These are phyloP conservation scores for Sturmia bella DNA, from an alignment of 2,888 invertebrate species.

Conservation along the genomic window DNA sequence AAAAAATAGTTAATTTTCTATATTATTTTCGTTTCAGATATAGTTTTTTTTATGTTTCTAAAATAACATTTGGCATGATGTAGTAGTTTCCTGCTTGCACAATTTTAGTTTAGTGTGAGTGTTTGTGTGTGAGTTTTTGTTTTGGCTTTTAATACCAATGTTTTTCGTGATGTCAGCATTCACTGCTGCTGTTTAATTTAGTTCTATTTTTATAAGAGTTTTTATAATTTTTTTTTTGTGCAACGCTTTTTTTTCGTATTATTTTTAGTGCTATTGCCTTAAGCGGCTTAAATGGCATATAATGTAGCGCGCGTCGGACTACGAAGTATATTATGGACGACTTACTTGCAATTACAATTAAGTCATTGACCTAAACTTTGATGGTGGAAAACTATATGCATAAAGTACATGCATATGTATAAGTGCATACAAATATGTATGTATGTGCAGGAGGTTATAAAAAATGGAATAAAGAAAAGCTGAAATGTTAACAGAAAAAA, in stretches of 20 bases:
- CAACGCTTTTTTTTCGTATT: constrained; percentile 34
- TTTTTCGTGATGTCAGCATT: constrained; percentile 66
- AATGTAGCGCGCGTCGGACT: constrained; percentile 33
- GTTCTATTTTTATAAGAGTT: constrained; percentile 49
- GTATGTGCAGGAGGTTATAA: background rate
- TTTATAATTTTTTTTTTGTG: constrained; percentile 2
- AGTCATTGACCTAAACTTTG: constrained; percentile 64
- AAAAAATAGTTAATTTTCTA: constrained; percentile 29
- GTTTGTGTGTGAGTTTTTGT: background rate
- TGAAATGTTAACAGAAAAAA: background rate
- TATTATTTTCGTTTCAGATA: constrained; percentile 19
- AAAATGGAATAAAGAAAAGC: background rate
- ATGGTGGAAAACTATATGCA: constrained; percentile 1
- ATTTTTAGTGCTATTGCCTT: constrained; percentile 62
- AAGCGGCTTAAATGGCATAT: constrained; percentile 66
- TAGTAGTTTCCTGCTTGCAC: constrained; percentile 43
- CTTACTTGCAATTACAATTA: constrained; percentile 56
- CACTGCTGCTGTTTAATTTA: constrained; percentile 48
- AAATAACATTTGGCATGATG: constrained; percentile 57
- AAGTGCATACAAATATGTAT: background rate
- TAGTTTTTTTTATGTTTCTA: constrained; percentile 16
- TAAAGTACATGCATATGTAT: background rate
- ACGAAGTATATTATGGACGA: constrained; percentile 17
- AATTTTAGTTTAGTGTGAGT: background rate
- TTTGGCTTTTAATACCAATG: constrained; percentile 60